Evolutionary conservation across 1,140 invertebrate genomes (phyloP).

Genomic region (Lepidurus couesii): DNA sequence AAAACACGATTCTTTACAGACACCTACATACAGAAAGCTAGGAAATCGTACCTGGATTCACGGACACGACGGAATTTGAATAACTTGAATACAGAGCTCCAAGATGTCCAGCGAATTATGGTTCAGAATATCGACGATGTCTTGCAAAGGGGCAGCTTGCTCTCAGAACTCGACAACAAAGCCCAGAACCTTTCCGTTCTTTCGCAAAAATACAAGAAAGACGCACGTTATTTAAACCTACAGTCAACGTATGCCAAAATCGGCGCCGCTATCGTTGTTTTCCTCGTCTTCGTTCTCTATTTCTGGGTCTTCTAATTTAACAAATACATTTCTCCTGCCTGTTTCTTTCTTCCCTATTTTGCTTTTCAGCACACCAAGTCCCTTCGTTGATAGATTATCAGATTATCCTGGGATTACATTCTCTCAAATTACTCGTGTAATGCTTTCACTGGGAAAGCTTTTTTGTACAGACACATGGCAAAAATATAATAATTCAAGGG

Average conservation of each 20-base stretch:
- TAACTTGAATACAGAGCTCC: constrained; percentile 85
- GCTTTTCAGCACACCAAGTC: neutral
- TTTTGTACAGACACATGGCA: neutral
- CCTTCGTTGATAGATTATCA: neutral
- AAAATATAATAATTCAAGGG: constrained; percentile 20
- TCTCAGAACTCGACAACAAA: constrained; percentile 95
- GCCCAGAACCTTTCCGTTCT: constrained; percentile 93
- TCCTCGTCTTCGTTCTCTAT: constrained; percentile 57
- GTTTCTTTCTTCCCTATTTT: neutral
- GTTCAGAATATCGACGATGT: constrained; percentile 99
- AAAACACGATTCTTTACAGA: constrained; percentile 53
- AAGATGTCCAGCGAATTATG: constrained; percentile 99
- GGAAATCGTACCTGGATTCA: constrained; percentile 85
- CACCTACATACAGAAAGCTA: constrained; percentile 94
- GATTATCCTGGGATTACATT: neutral
- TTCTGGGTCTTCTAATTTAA: constrained; percentile 32
- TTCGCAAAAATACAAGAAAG: constrained; percentile 98
- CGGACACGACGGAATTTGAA: constrained; percentile 80
- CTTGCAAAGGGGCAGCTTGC: constrained; percentile 85
- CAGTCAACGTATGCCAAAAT: constrained; percentile 92
- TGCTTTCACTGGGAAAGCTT: neutral
- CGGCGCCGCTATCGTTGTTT: constrained; percentile 72
- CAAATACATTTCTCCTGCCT: neutral
- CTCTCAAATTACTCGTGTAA: neutral
- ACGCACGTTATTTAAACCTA: constrained; percentile 91